phyloP scores from a whole-genome alignment of 2,797 vertebrate genomes.

The Vipera ursinii region DNA sequence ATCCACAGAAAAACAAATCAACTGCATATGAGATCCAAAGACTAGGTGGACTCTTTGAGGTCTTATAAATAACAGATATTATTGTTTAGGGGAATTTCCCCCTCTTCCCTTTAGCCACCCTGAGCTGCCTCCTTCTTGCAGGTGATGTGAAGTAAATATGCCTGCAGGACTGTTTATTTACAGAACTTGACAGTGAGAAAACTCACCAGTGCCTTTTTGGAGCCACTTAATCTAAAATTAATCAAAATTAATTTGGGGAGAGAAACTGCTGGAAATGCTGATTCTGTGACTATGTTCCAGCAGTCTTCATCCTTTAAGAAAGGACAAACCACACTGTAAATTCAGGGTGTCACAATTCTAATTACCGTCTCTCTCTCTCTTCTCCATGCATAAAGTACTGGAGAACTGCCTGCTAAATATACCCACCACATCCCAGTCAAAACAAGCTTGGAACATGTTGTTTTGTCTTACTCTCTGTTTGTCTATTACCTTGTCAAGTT shows the following conservation, averaged over 20 bases:
- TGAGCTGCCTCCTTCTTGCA: not conserved
- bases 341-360: slow-evolving; percentile 26
- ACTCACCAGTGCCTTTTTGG: not conserved
- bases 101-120: not conserved
- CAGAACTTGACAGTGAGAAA: not conserved
- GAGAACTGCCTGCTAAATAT: slow-evolving; percentile 42
- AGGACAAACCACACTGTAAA: slow-evolving; percentile 1
- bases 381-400: slow-evolving; percentile 34
- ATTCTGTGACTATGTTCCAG: slow-evolving; percentile 6
- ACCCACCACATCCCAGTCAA: slow-evolving; percentile 40
- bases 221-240: not conserved
- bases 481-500: slow-evolving; percentile 46
- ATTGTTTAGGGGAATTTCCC: not conserved
- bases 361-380: not conserved
- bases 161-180: not conserved
- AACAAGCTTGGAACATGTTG: slow-evolving; percentile 49
- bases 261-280: not conserved
- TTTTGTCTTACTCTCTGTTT: slow-evolving; percentile 40
- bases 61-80: not conserved
- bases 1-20: not conserved
- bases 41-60: no score
- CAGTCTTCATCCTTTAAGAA: not conserved
- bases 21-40: not conserved
- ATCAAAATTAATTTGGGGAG: not conserved
- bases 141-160: not conserved